phyloP scores from a whole-genome alignment of 1,140 invertebrate genomes.

The Phortica variegata region DNA sequence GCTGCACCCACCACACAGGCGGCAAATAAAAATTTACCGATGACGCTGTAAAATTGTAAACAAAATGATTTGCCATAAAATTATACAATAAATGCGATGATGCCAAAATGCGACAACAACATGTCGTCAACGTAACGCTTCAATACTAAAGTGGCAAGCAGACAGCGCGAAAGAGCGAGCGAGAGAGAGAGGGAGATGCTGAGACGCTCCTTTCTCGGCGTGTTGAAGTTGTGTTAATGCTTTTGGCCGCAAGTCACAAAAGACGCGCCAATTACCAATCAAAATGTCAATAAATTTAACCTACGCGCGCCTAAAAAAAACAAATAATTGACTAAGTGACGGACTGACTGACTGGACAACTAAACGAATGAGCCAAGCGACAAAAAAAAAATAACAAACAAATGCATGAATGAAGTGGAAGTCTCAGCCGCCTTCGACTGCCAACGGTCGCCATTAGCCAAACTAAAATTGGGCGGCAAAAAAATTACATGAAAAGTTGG shows the following conservation, averaged over 20 bases:
- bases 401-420: neutral
- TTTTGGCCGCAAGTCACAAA: slow-evolving; percentile 24
- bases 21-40: too few species aligned
- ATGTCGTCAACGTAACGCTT: slow-evolving; percentile 54
- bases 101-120: slow-evolving; percentile 48
- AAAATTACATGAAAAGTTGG: neutral
- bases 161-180: slow-evolving; percentile 5
- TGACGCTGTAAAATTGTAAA: slow-evolving; percentile 41
- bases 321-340: slow-evolving; percentile 32
- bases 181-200: neutral
- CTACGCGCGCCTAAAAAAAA: slow-evolving; percentile 26
- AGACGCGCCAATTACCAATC: slow-evolving; percentile 27
- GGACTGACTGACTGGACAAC: too few species aligned
- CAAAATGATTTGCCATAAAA: slow-evolving; percentile 54
- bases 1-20: too few species aligned
- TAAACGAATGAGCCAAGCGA: too few species aligned
- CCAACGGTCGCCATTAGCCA: too few species aligned
- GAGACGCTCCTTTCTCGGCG: neutral
- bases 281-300: slow-evolving; percentile 44
- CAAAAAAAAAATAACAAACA: too few species aligned
- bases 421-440: neutral
- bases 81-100: slow-evolving; percentile 48
- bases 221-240: slow-evolving; percentile 11
- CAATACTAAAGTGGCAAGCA: slow-evolving; percentile 3
- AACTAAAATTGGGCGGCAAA: slow-evolving; percentile 5